Base-by-base conservation (phyloP, 2,797 vertebrate species). In the Schizopygopsis pylzovi region DNA sequence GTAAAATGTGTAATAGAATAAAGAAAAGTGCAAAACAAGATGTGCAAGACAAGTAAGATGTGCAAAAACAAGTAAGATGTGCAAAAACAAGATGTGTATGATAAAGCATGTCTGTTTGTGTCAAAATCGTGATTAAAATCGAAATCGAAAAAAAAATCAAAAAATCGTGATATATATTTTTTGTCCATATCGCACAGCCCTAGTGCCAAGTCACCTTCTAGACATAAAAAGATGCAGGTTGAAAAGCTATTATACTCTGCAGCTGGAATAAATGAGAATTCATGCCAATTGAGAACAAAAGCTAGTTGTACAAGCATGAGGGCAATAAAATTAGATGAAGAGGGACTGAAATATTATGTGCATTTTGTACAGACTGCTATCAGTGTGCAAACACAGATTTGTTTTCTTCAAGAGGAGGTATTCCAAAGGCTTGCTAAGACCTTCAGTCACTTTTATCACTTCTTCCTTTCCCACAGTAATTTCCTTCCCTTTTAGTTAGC, bases 361-460 rank as follows among this genome's bases (percentile, higher is more conserved):
- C 54, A 80, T 83, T 25, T 61, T 54, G 22, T 63, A 70, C 6
- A 22, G 25, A 59, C 61, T 56, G n/a, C 37, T 49, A 67, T 52
- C 71, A 47, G 49, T 28, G 45, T 61, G 37, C 72, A 85, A 82
- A 79, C 61, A 47, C 37, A 71, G 56, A 54, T 65, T 61, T 73
- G 39, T 54, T 22, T 78, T 20, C 77, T 56, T 73, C 11, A 76
- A 82, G 65, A 81, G 56, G 11, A 49, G 7, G 59, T 52, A 67
- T 86, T 86, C 72, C 82, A 63, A 67, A 49, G 45, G 65, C 70
- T 72, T 72, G 67, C 80, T 76, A 65, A 77, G 12, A 68, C 81
- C 39, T 43, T 59, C 79, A 22, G 83, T 72, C 49, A 71, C 71
- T 90, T 79, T 41, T 88, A 89, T 91, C 89, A 80, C 82, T 79